phyloP scores from a whole-genome alignment of 2,797 vertebrate genomes.

The Myotis findleyi region DNA sequence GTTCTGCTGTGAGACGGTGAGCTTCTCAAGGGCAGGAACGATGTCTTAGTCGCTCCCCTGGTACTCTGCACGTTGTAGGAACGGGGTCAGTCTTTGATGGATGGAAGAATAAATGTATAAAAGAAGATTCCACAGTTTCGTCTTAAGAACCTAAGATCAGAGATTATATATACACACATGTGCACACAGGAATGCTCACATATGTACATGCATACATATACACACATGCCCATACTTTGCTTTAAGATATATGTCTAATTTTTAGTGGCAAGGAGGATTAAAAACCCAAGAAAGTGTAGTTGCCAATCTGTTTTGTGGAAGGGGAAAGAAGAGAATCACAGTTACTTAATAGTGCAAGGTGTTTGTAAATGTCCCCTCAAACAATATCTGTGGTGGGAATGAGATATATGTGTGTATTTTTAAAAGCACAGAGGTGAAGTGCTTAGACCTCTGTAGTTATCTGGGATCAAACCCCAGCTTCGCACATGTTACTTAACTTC shows the following conservation, averaged over 20 bases:
- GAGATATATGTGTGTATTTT: background rate
- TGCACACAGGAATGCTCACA: background rate
- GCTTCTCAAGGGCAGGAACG: background rate
- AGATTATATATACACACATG: background rate
- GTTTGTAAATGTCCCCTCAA: background rate
- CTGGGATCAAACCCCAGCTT: background rate
- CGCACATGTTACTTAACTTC: background rate
- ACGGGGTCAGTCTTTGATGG: background rate
- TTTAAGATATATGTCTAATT: slow-evolving; percentile 24
- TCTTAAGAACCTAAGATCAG: background rate
- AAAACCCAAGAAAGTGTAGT: background rate
- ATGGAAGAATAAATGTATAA: background rate
- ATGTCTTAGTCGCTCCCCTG: background rate
- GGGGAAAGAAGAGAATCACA: background rate
- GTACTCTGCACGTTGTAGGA: background rate
- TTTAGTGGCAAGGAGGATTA: background rate
- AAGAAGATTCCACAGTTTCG: background rate
- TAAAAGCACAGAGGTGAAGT: background rate
- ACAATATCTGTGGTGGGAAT: background rate
- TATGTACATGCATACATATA: background rate
- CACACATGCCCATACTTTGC: background rate
- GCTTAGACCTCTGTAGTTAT: background rate
- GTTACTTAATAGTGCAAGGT: background rate
- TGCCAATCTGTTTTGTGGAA: background rate
- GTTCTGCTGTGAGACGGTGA: background rate